A percentile compares a stretch with the other conserved stretches of the same genome.
Evolutionary conservation across 1,140 invertebrate species (phyloP).

Genomic region (Idris sp.): DNA sequence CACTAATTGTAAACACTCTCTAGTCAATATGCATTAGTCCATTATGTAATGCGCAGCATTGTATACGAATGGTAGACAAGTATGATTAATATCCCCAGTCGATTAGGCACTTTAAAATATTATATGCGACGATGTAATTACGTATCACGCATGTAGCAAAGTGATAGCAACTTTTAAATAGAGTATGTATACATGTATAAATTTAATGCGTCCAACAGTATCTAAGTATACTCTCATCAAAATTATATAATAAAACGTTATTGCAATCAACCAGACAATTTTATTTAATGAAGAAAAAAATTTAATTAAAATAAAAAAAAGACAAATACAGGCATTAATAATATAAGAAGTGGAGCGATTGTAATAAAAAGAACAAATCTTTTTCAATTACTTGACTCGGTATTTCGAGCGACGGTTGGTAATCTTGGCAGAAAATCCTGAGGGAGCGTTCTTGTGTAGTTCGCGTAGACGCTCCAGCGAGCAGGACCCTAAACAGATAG

Average conservation of each 20-base stretch:
- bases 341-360: too few species aligned
- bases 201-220: constrained; percentile 45
- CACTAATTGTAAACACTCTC: constrained; percentile 46
- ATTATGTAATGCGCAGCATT: constrained; percentile 43
- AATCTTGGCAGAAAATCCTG: constrained; percentile 72
- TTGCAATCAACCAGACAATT: constrained; percentile 37
- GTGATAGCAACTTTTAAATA: constrained; percentile 54
- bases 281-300: too few species aligned
- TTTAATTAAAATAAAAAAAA: too few species aligned
- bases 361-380: constrained; percentile 67
- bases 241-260: constrained; percentile 61
- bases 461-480: constrained; percentile 71
- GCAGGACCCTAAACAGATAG: constrained; percentile 71
- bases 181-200: constrained; percentile 52
- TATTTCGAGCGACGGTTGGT: constrained; percentile 65
- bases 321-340: too few species aligned
- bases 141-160: constrained; percentile 49
- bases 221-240: constrained; percentile 44
- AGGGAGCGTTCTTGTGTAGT: constrained; percentile 68
- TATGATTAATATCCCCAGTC: constrained; percentile 31
- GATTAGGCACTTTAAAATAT: constrained; percentile 40
- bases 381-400: constrained; percentile 72
- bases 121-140: constrained; percentile 50
- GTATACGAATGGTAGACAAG: constrained; percentile 43
- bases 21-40: constrained; percentile 51